Evolutionary conservation across 2,888 invertebrate species (phyloP).

Genomic region (Drosophila meridiana): DNA sequence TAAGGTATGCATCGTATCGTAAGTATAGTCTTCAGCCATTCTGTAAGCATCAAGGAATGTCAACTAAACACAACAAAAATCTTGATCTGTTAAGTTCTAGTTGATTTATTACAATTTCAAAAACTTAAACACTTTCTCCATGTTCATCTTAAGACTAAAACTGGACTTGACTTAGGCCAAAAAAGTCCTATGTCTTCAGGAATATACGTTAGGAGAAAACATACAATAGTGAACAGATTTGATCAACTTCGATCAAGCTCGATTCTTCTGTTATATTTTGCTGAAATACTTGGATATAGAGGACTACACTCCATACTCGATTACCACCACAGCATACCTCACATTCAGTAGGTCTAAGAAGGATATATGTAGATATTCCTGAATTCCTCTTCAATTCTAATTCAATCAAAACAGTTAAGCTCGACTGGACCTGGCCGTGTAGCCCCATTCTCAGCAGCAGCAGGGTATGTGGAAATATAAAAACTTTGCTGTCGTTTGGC

Average conservation of each 20-base stretch:
- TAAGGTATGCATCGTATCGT: not conserved
- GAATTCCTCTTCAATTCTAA: not conserved
- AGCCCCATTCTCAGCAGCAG: not conserved
- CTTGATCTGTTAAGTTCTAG: too few relatives aligned
- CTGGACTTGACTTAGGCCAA: too few relatives aligned
- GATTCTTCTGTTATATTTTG: not conserved
- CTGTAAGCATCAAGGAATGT: too few relatives aligned
- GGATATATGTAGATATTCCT: not conserved
- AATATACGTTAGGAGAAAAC: not conserved
- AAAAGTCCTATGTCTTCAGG: not conserved
- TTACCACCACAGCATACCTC: not conserved
- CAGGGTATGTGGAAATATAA: conserved; percentile 32
- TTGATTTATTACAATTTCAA: too few relatives aligned
- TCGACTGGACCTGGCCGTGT: not conserved
- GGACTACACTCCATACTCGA: too few relatives aligned
- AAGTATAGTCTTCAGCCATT: not conserved
- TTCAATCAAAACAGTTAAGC: not conserved
- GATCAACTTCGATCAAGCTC: not conserved
- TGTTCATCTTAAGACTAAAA: too few relatives aligned
- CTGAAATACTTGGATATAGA: too few relatives aligned
- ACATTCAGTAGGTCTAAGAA: too few relatives aligned
- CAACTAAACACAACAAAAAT: too few relatives aligned
- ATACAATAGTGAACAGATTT: not conserved
- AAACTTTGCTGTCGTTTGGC: conserved; percentile 38
- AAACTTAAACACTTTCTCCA: not conserved